phyloP scores from a whole-genome alignment of 2,113 vertebrate species.

The Pollimyrus isidori region DNA sequence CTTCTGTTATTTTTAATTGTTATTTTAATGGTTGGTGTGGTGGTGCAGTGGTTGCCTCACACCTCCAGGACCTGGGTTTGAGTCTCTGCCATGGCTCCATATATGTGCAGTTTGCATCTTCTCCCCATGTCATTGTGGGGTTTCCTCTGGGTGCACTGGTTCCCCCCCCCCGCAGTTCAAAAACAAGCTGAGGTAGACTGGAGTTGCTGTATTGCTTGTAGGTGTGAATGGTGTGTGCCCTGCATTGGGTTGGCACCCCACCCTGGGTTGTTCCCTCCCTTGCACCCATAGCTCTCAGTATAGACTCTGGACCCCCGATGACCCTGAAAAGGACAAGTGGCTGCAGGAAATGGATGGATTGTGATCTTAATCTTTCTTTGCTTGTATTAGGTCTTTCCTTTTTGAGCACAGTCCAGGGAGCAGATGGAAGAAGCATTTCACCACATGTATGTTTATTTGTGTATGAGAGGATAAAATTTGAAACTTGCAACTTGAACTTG shows the following conservation, averaged over 20 bases:
- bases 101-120: neutral
- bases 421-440: neutral
- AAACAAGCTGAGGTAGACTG: neutral
- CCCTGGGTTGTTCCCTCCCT: neutral
- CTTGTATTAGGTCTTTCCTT: neutral
- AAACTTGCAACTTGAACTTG: neutral
- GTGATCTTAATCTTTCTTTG: neutral
- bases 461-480: neutral
- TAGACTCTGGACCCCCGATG: neutral
- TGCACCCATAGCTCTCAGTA: neutral
- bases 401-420: neutral
- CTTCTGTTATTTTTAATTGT: too few relatives aligned
- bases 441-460: neutral
- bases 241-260: neutral
- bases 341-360: neutral
- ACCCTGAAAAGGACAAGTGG: neutral
- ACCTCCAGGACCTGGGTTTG: neutral
- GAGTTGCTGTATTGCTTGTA: neutral
- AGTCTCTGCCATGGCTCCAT: neutral
- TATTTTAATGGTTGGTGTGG: too few relatives aligned
- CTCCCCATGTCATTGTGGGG: neutral
- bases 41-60: neutral
- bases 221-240: neutral
- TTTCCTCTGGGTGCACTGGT: neutral
- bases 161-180: neutral